Conservation (phyloP, 2,888 invertebrate genomes). For the Drosophila limbata region DNA sequence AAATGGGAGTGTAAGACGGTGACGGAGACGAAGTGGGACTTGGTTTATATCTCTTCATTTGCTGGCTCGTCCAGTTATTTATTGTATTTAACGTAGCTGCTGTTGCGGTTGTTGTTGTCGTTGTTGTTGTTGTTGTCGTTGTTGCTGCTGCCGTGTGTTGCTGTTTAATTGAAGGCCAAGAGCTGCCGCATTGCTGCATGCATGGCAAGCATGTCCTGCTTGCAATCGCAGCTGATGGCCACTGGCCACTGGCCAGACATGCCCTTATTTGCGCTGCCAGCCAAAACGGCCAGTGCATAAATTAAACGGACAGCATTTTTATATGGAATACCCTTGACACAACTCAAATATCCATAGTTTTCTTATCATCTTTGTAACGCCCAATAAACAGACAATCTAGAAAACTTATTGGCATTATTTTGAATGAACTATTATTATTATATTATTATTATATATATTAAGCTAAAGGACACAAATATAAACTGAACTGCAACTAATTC, state of each 20-base stretch:
- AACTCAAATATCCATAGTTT: slow-evolving; percentile 48
- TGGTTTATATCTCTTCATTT: slow-evolving; percentile 80
- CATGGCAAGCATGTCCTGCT: slow-evolving; percentile 80
- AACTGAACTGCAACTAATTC: no score
- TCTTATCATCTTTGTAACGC: slow-evolving; percentile 51
- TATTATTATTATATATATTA: no score
- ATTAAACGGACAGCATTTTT: slow-evolving; percentile 57
- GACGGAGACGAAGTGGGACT: slow-evolving; percentile 52
- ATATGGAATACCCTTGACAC: slow-evolving; percentile 49
- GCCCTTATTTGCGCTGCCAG: slow-evolving; percentile 76
- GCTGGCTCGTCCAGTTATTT: slow-evolving; percentile 75
- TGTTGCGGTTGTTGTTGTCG: slow-evolving; percentile 47
- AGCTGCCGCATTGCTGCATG: slow-evolving; percentile 79
- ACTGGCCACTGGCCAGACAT: slow-evolving; percentile 70
- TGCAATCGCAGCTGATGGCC: slow-evolving; percentile 74
- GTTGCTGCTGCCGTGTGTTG: slow-evolving; percentile 58
- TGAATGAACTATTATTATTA: not conserved
- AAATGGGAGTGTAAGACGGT: slow-evolving; percentile 8
- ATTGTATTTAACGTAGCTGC: slow-evolving; percentile 71
- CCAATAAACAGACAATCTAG: slow-evolving; percentile 18
- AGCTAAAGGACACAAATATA: no score
- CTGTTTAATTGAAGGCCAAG: slow-evolving; percentile 77
- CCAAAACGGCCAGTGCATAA: slow-evolving; percentile 77
- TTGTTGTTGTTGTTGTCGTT: slow-evolving; percentile 35
- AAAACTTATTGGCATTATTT: not conserved